A percentile compares a stretch with the other conserved stretches of the same genome.
Conservation (phyloP, 2,797 vertebrate genomes). For the Schizothorax lantsangensis region DNA sequence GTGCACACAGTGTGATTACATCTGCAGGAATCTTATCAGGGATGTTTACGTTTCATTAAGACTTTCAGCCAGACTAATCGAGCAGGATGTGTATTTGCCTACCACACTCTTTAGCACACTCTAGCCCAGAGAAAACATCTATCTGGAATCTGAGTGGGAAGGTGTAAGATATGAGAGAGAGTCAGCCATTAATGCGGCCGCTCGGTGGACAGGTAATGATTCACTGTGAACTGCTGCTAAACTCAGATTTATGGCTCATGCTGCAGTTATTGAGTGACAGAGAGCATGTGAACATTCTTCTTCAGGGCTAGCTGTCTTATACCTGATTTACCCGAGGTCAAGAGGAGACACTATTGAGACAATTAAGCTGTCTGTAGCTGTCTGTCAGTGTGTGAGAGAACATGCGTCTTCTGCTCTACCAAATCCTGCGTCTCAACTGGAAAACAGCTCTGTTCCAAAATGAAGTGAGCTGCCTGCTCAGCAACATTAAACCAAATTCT, state of each 20-base stretch:
- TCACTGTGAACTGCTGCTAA: conserved; percentile 63
- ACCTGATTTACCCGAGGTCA: conserved; percentile 55
- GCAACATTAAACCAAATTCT: not conserved
- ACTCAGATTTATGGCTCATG: conserved; percentile 62
- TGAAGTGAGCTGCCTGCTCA: not conserved
- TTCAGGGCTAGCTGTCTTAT: conserved; percentile 47
- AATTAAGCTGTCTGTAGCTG: conserved; percentile 34
- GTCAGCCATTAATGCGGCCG: conserved; percentile 40
- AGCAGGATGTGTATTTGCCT: conserved; percentile 39
- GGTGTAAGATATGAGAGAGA: conserved; percentile 19
- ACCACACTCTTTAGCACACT: conserved; percentile 15
- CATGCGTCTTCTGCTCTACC: conserved; percentile 11
- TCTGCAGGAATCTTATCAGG: conserved; percentile 51
- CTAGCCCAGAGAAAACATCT: conserved; percentile 20
- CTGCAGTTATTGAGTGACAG: conserved; percentile 61
- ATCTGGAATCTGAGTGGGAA: conserved; percentile 7
- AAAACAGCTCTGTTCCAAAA: not conserved
- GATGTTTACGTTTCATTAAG: conserved; percentile 58
- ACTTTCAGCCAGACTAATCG: conserved; percentile 33
- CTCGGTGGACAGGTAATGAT: conserved; percentile 68
- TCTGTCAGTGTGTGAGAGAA: conserved; percentile 14
- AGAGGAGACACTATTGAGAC: conserved; percentile 27
- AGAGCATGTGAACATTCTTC: conserved; percentile 64
- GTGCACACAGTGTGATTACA: conserved; percentile 50
- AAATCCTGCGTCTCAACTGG: not conserved